Conservation (phyloP, 1,140 invertebrate species). For the Drosophila punjabiensis region DNA sequence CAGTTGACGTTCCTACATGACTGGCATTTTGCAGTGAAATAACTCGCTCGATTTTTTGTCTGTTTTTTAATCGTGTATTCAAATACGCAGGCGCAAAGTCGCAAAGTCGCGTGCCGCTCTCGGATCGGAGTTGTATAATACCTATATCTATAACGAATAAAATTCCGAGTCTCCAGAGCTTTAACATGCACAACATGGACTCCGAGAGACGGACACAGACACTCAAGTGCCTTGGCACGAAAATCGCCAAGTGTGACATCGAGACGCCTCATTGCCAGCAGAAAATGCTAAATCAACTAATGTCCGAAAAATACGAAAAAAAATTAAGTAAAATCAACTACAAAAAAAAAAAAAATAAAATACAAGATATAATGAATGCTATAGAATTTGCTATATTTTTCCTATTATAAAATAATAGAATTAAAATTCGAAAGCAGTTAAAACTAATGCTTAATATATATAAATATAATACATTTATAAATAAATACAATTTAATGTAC, state of each 20-base stretch:
- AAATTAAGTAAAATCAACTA: neutral
- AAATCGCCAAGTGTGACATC: slow-evolving; percentile 13
- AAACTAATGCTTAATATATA: too few species aligned
- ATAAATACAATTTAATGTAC: too few species aligned
- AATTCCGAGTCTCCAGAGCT: slow-evolving; percentile 19
- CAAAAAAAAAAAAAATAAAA: too few species aligned
- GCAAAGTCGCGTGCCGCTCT: slow-evolving; percentile 58
- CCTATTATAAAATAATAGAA: too few species aligned
- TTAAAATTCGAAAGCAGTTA: too few species aligned
- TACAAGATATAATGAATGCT: neutral
- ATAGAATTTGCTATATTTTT: neutral
- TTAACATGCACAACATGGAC: slow-evolving; percentile 52
- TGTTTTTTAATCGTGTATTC: slow-evolving; percentile 12
- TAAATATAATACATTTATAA: too few species aligned
- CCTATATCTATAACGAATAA: neutral
- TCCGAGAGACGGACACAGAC: neutral
- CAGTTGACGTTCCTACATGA: slow-evolving; percentile 59
- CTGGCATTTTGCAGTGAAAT: slow-evolving; percentile 37
- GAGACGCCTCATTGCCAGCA: slow-evolving; percentile 15
- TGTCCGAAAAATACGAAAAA: neutral
- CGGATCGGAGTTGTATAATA: slow-evolving; percentile 37
- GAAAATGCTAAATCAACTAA: neutral
- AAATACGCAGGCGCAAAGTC: slow-evolving; percentile 35
- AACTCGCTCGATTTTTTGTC: slow-evolving; percentile 42
- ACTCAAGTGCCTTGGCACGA: slow-evolving; percentile 47